Evolutionary conservation across 2,888 invertebrate species (phyloP), one percentile per base, ranked within the genome.

Genomic region (Eupithecia pulchellata): DNA sequence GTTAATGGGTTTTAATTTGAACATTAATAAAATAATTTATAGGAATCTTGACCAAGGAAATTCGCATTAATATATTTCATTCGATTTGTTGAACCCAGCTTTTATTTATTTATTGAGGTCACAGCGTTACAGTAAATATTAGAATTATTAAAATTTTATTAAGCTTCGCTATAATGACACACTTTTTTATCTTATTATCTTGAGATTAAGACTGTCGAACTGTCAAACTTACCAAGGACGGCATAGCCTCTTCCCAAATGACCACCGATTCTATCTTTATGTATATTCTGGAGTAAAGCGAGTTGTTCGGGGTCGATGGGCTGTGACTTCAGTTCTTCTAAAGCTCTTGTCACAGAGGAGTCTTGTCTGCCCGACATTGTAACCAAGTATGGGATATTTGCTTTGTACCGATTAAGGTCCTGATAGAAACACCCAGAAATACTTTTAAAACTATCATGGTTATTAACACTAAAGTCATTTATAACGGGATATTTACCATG

Each of bases 201-300:
- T n/a, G 8, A 6, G 17, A 42, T 42, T 42, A 8, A 27, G 27
- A 29, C 14, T 27, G 5, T 55, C 4, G 1, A 55, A 55, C 4
- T n/a, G n/a, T 39, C 39, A 20, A 47, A 74, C 82, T 83, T 79
- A 89, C 89, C 78, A 68, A 91, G 79, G 47, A 97, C 86, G 5
- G 95, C 89, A 81, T 93, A 96, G 8, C 97, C 97, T 78, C 96
- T 80, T 8, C 81, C 81, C 17, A 96, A 92, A 86, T 96, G 96
- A 1, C 95, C 94, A 20, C 88, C 68, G 71, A 93, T 91, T 6
- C 88, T 86, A 29, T 80, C 85, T 13, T 89, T 85, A 73, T 93
- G 93, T 9, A 93, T 84, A 36, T 90, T 90, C 73, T 95, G 94
- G 17, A 94, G 82, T 30, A 95, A 78, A 5, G 87, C 88, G 14